Evolutionary conservation across 1,140 invertebrate genomes (phyloP), one percentile per base, ranked within the genome.

Genomic region (Trichogramma pretiosum): DNA sequence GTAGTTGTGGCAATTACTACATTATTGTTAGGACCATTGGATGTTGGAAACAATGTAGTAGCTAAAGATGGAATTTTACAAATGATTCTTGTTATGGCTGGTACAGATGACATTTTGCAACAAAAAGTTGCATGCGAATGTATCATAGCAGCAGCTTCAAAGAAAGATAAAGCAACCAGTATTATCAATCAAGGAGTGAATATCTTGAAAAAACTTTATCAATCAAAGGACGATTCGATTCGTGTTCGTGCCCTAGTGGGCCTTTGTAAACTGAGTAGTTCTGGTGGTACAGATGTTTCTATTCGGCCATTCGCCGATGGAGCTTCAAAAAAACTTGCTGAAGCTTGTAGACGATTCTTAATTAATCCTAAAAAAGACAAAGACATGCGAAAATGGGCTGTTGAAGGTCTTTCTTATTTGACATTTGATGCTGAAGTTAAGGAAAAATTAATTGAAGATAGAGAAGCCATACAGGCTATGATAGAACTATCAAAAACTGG

Each of bases 401-500:
- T 92, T 19, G 97, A 99, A 74, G 96, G 95, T 11, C 74, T 99
- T 0, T 95, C 95, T 0, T 99, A 98, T 65, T 74, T 99, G 3
- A 96, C 94, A 4, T 76, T 99, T 28, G 95, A 99, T 76, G 97
- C 93, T 10, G 95, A 99, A 70, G 91, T 99, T 1, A 99, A 99
- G 64, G 95, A 99, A 66, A 93, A 93, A 64, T 67, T 99, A 10
- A 83, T 95, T 17, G 85, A 91, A 61, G 93, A 99, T 62, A 77
- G 76, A 52, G 61, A 78, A 34, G 87, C 92, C 2, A 72, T 98
- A 51, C 79, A 82, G 63, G 82, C 90, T 5, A 77, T 98, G 40
- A 86, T 98, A 61, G 87, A 94, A 62, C 64, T 98, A 34, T 90
- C 91, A 5, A 84, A 82, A 69, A 81, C 78, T 32, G 88, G 87